These are phyloP conservation scores for Diarsia brunnea DNA, from an alignment of 2,888 invertebrate genomes.

Conservation along the genomic window DNA sequence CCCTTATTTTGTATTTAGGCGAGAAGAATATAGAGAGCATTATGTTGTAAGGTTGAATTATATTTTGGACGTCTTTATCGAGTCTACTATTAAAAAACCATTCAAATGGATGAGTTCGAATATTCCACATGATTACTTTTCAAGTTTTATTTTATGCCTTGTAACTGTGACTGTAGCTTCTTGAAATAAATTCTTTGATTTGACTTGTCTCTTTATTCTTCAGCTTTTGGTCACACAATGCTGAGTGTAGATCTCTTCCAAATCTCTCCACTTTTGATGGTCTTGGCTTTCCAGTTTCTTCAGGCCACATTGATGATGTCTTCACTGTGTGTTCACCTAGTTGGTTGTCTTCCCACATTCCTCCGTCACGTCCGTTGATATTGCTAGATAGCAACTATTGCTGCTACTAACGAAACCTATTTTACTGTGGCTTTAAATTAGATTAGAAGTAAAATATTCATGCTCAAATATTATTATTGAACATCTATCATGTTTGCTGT, in stretches of 20 bases:
- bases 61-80: background rate
- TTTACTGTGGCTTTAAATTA: background rate
- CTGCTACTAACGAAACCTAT: background rate
- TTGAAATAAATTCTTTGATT: no score
- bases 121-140: background rate
- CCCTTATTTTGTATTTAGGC: constrained; percentile 36
- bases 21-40: background rate
- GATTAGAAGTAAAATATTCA: background rate
- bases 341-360: no score
- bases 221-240: no score
- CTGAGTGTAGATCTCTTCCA: no score
- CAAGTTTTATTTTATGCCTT: no score
- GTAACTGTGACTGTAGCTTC: no score
- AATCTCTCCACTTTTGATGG: no score
- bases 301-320: no score
- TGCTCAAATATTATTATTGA: background rate
- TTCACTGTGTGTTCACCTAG: no score
- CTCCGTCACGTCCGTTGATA: background rate
- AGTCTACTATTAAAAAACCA: background rate
- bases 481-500: background rate
- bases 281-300: no score
- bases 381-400: background rate
- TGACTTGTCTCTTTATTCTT: no score
- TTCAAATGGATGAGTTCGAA: no score
- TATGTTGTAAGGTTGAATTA: constrained; percentile 26